Conservation (phyloP, 2,888 invertebrate species). For the Tipula helvola region DNA sequence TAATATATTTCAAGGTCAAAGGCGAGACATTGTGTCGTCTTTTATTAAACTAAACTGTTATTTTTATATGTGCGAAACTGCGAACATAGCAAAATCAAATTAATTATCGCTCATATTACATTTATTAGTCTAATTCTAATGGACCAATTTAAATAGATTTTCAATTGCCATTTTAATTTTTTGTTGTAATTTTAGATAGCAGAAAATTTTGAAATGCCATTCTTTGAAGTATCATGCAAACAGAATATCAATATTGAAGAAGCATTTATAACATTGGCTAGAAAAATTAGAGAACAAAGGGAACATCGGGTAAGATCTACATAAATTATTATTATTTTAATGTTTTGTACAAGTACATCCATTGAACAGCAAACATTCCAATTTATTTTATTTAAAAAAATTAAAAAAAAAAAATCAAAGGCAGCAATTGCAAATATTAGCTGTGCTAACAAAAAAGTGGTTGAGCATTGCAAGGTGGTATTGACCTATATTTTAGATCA, state of each 20-base stretch:
- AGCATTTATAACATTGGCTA: constrained; percentile 65
- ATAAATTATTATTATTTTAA: no score
- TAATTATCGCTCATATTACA: neutral
- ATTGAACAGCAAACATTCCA: no score
- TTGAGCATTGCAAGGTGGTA: no score
- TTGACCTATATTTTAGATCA: no score
- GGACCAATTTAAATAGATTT: neutral
- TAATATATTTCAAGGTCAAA: neutral
- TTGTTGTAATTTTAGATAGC: constrained; percentile 51
- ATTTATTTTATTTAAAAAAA: no score
- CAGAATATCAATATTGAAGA: constrained; percentile 75
- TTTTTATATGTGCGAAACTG: neutral
- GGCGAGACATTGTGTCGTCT: neutral
- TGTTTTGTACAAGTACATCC: no score
- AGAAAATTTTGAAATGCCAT: constrained; percentile 77
- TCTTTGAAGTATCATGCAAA: constrained; percentile 81
- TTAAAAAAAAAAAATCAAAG: no score
- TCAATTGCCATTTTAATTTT: neutral
- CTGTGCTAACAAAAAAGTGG: no score
- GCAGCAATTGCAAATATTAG: no score
- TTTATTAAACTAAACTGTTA: neutral
- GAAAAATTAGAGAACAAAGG: constrained; percentile 70
- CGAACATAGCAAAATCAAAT: neutral
- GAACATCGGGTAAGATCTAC: constrained; percentile 49
- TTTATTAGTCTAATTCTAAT: neutral